phyloP scores from a whole-genome alignment of 2,797 vertebrate species.

The Fistularia tabacaria region DNA sequence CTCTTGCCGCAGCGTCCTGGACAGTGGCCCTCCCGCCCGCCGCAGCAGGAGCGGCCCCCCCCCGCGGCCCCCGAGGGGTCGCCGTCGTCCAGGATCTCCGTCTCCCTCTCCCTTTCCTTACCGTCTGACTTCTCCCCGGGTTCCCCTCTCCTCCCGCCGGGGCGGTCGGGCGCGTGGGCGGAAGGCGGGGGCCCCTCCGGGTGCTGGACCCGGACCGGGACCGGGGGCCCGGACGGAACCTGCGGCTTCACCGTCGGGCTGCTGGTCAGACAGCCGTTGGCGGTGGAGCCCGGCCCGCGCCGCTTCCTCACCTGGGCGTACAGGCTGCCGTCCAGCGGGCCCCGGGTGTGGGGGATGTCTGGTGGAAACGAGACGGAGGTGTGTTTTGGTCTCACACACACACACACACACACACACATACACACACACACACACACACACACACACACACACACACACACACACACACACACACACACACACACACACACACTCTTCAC shows the following conservation, averaged over 20 bases:
- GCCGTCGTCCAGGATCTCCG: conserved; percentile 83
- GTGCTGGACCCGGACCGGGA: conserved; percentile 69
- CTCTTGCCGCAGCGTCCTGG: conserved; percentile 63
- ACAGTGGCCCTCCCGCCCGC: conserved; percentile 59
- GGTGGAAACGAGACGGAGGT: conserved; percentile 7
- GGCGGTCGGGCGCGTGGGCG: conserved; percentile 34
- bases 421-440: background rate
- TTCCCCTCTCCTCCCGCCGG: conserved; percentile 21
- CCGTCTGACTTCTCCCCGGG: conserved; percentile 48
- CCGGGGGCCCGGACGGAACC: conserved; percentile 60
- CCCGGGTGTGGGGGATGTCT: conserved; percentile 83
- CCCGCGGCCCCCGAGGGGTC: conserved; percentile 36
- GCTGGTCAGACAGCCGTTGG: conserved; percentile 64
- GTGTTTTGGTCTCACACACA: background rate
- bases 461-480: background rate
- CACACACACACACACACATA: background rate
- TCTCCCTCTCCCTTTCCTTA: conserved; percentile 77
- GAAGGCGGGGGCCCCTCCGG: conserved; percentile 43
- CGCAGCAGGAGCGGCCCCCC: conserved; percentile 45
- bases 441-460: background rate
- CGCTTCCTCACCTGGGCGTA: conserved; percentile 88
- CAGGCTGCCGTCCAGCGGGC: conserved; percentile 88
- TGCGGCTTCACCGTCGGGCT: conserved; percentile 61
- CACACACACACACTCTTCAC: background rate
- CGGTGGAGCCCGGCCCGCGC: conserved; percentile 60